Base-by-base conservation (phyloP, 2,888 invertebrate species). In the Leucoptera coffeella region DNA sequence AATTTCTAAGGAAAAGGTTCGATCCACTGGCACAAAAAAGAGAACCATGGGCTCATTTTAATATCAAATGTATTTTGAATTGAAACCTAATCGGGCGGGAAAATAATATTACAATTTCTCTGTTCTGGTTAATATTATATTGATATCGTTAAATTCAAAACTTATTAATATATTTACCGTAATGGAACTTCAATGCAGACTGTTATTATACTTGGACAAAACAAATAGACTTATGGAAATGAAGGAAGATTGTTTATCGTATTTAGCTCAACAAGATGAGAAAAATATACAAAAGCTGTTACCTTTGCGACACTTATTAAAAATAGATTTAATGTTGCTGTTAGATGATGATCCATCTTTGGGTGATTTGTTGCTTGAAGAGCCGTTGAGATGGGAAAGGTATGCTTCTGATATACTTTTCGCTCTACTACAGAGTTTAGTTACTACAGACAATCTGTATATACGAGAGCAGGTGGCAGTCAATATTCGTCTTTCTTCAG, bases 121-220 rank as follows among this genome's bases (percentile, higher is more conserved):
- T 3, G 11, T 10, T 10, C 22, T 11, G 7, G n/a, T 10, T 22
- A 3, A 14, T 14, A 24, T n/a, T 7, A 14, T 14, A 9, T 24
- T 4, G n/a, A 2, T 12, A 14, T 2, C n/a, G n/a, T 10, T 22
- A 22, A 2, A 7, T 11, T 9, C 22, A n/a, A 12, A 13, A 4
- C 10, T 13, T 25, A 17, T 4, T 12, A 19, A n/a, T 26, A 11
- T n/a, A 11, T 15, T 7, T 15, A 2, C 11, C n/a, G 11, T 15
- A 5, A 60, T 59, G 54, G 50, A 62, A 30, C 28, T 47, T 12
- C 40, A 43, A 22, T 47, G 45, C 29, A 39, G 53, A 30, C 40
- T 65, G 31, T 46, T 65, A 48, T 43, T 61, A 31, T 69, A 60
- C 36, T 46, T 67, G 14, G 64, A 65, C 25, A 48, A 35, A 40